Base-by-base conservation (phyloP, 2,113 vertebrate species). In the Nyctereutes procyonoides region DNA sequence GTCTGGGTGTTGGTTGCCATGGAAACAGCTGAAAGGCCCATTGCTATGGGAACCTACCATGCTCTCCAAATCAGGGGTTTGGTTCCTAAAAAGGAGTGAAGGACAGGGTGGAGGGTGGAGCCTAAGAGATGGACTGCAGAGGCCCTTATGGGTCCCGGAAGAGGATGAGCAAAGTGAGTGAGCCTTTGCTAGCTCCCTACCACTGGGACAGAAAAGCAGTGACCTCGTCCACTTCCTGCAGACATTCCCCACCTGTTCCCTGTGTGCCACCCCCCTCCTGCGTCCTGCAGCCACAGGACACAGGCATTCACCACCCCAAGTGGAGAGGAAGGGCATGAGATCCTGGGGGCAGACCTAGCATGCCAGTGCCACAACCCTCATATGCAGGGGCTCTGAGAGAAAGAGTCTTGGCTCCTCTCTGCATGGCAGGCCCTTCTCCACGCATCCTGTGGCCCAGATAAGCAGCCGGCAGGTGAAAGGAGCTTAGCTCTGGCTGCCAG, bases 31-130 rank as follows among this genome's bases (percentile, higher is more conserved):
- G 98, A 99, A 98, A 98, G 98, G 98, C 98, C 98, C 97, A 99
- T 99, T 98, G 98, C 99, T 98, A 98, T 99, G 98, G 98, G 98
- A 99, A 99, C 98, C 98, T 99, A 98, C 98, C 98, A 98, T 98
- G 98, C 98, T 99, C 97, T 99, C 97, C 98, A 98, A 98, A 98
- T 96, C 97, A 98, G 98, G 98, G 98, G 97, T 98, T 98, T 98
- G 96, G 98, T 98, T 98, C 98, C 98, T 98, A 98, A 98, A 98
- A 97, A 98, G 7, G 58, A 63, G 48, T 67, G 32, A 22, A 98
- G 93, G 90, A 88, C 94, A 92, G 93, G 95, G 91, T 96, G 93
- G 95, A 97, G 94, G 96, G 93, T 95, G 80, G 95, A 93, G 95
- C 97, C 53, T 48, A 38, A 77, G 43, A 73, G 12, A 53, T 51